Conservation (phyloP, 2,113 vertebrate genomes). For the Zosterops japonicus region DNA sequence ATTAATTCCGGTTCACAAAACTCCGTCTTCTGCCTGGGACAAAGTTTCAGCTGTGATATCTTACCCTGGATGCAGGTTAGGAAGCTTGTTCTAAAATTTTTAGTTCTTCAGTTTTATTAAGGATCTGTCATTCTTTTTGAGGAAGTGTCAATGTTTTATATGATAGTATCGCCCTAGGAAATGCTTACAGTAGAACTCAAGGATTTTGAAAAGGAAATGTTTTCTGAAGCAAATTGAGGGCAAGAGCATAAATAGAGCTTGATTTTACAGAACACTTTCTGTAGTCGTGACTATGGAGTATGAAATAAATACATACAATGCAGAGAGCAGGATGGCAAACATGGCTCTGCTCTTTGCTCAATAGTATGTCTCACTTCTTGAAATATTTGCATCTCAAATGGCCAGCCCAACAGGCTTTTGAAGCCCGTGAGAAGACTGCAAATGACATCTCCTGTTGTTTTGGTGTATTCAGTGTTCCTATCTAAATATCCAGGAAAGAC, state of each 20-base stretch:
- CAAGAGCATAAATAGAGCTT: conserved; percentile 1
- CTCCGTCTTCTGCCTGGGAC: neutral
- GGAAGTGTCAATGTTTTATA: neutral
- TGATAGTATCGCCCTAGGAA: neutral
- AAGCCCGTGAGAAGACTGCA: neutral
- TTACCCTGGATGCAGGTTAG: neutral
- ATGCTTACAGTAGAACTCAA: neutral
- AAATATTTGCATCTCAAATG: neutral
- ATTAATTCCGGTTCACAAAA: neutral
- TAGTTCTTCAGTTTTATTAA: neutral
- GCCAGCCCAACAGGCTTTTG: neutral
- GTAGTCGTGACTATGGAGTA: neutral
- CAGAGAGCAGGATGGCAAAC: neutral
- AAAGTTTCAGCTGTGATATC: neutral
- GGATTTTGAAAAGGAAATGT: neutral
- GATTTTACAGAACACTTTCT: neutral
- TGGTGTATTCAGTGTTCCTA: neutral
- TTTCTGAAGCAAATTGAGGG: neutral
- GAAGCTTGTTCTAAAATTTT: neutral
- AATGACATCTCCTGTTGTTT: neutral
- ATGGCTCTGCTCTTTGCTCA: neutral
- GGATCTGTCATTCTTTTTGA: neutral
- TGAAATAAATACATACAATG: conserved; percentile 2
- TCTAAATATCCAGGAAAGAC: neutral
- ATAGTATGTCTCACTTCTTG: neutral